Evolutionary conservation across 2,797 vertebrate genomes (phyloP).

Genomic region (Peromyscus melanophrys): DNA sequence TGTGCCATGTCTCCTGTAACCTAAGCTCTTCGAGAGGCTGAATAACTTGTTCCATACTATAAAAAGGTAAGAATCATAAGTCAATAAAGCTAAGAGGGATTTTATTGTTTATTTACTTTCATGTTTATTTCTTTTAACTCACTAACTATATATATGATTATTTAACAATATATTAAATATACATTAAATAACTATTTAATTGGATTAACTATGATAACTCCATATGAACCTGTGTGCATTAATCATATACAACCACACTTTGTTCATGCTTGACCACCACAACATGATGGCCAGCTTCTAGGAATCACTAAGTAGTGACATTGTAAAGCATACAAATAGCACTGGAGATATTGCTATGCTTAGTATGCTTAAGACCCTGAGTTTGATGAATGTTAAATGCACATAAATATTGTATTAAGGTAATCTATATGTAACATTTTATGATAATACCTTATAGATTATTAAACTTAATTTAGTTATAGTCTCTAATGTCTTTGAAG

Average conservation of each 20-base stretch:
- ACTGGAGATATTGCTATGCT: not conserved
- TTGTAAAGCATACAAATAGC: not conserved
- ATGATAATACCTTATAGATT: not conserved
- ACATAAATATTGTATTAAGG: conserved; percentile 8
- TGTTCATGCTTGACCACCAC: not conserved
- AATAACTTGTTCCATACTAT: not conserved
- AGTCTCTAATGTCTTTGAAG: not conserved
- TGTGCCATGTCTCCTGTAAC: not conserved
- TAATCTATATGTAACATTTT: not conserved
- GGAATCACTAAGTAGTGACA: not conserved
- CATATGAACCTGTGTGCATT: not conserved
- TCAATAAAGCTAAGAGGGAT: not conserved
- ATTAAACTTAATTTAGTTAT: conserved; percentile 44
- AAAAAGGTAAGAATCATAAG: not conserved
- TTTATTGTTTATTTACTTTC: not conserved
- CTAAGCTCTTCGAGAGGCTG: not conserved
- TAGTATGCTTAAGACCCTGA: not conserved
- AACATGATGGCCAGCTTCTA: not conserved
- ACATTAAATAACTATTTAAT: not conserved
- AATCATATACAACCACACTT: not conserved
- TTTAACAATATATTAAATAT: too few relatives aligned
- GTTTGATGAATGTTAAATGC: not conserved
- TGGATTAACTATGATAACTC: not conserved
- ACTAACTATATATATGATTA: not conserved
- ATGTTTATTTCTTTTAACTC: not conserved